phyloP scores from a whole-genome alignment of 2,797 vertebrate genomes.

The Prunella strophiata region DNA sequence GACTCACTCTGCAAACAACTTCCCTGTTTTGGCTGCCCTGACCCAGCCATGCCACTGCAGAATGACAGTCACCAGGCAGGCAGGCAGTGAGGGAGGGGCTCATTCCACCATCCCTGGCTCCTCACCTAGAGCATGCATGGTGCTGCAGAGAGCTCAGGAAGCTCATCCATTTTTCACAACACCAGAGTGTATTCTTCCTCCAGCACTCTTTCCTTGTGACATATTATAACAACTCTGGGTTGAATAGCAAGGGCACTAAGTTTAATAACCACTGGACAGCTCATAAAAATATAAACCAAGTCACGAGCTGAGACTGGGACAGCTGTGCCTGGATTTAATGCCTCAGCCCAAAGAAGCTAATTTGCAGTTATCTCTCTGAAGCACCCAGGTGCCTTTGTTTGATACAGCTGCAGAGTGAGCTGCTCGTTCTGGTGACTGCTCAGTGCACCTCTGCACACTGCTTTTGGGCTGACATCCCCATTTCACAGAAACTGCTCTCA shows the following conservation, averaged over 20 bases:
- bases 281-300: slow-evolving; percentile 41
- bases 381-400: background rate
- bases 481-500: background rate
- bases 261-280: slow-evolving; percentile 8
- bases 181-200: background rate
- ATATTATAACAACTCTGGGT: background rate
- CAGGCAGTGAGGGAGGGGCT: background rate
- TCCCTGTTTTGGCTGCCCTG: background rate
- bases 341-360: background rate
- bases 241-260: background rate
- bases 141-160: background rate
- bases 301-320: background rate
- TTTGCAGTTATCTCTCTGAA: background rate
- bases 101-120: background rate
- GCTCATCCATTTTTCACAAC: background rate
- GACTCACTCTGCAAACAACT: background rate
- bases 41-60: background rate
- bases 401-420: background rate
- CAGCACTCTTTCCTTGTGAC: background rate
- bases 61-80: background rate
- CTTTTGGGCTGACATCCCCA: background rate
- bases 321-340: slow-evolving; percentile 5
- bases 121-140: background rate
- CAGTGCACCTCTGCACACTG: background rate
- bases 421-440: fast-evolving